These are phyloP conservation scores for Falco naumanni DNA, from an alignment of 2,797 vertebrate genomes.

Conservation along the genomic window DNA sequence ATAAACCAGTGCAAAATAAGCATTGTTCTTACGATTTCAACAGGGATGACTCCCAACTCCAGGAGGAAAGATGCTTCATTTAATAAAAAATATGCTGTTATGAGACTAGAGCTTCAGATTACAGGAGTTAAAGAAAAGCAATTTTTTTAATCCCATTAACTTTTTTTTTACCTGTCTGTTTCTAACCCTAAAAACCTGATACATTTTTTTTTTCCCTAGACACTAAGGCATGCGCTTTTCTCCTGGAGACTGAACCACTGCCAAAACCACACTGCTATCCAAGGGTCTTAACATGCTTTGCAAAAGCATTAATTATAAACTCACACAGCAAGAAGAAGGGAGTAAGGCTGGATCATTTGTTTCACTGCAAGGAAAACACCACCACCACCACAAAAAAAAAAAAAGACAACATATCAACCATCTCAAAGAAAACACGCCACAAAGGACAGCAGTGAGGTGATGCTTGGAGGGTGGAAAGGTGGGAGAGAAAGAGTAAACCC, in stretches of 20 bases:
- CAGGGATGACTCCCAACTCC: not conserved
- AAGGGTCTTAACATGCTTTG: not conserved
- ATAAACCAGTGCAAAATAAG: not conserved
- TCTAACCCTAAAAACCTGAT: not conserved
- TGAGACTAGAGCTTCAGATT: not conserved
- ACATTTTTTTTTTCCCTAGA: not conserved
- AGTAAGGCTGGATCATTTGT: not conserved
- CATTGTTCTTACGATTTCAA: not conserved
- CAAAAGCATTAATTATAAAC: constrained; percentile 54
- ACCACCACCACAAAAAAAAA: not conserved
- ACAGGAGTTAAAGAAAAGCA: not conserved
- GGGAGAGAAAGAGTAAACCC: not conserved
- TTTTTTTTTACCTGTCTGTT: not conserved
- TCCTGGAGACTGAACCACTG: constrained; percentile 30
- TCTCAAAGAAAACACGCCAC: not conserved
- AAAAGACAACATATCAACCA: not conserved
- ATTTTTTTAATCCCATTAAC: not conserved
- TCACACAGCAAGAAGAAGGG: constrained; percentile 3
- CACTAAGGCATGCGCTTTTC: not conserved
- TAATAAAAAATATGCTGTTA: not conserved
- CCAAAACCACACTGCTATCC: constrained; percentile 23
- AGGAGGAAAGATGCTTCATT: not conserved
- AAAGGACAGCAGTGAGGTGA: not conserved
- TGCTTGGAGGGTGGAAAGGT: not conserved
- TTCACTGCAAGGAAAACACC: constrained; percentile 1